Evolutionary conservation across 2,888 invertebrate species (phyloP).

Genomic region (Lottia scabra): DNA sequence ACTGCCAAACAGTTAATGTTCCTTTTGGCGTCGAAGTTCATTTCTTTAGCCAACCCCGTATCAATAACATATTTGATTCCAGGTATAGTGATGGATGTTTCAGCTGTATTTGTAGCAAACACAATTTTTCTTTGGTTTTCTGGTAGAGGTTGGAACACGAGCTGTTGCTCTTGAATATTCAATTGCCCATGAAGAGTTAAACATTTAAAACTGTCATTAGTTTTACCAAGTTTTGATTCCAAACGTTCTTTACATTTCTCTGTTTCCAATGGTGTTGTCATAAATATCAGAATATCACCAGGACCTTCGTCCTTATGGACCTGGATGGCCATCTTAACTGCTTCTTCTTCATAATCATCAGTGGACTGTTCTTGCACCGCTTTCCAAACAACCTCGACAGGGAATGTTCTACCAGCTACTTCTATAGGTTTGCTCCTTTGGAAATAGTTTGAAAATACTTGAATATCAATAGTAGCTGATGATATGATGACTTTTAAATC

Average conservation of each 20-base stretch:
- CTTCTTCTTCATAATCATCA: constrained; percentile 42
- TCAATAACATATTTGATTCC: constrained; percentile 69
- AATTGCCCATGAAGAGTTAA: constrained; percentile 62
- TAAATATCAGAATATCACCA: constrained; percentile 69
- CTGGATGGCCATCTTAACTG: constrained; percentile 54
- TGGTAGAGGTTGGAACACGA: constrained; percentile 53
- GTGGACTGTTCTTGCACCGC: constrained; percentile 17
- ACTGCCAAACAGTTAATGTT: constrained; percentile 58
- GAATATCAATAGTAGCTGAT: constrained; percentile 68
- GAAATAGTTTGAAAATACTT: constrained; percentile 63
- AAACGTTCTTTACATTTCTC: constrained; percentile 47
- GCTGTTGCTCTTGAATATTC: constrained; percentile 60
- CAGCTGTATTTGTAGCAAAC: constrained; percentile 69
- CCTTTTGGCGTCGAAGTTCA: constrained; percentile 59
- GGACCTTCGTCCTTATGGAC: constrained; percentile 48
- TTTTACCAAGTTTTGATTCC: constrained; percentile 4
- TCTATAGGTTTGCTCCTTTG: constrained; percentile 50
- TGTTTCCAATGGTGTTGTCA: constrained; percentile 63
- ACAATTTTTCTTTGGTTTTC: constrained; percentile 62
- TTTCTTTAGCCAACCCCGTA: constrained; percentile 67
- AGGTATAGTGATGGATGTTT: constrained; percentile 69
- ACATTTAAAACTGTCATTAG: constrained; percentile 36
- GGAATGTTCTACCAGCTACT: constrained; percentile 65
- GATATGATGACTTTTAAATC: constrained; percentile 65
- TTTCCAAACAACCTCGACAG: constrained; percentile 62